These are phyloP conservation scores for Actias luna DNA, from an alignment of 2,888 invertebrate genomes.

Conservation along the genomic window DNA sequence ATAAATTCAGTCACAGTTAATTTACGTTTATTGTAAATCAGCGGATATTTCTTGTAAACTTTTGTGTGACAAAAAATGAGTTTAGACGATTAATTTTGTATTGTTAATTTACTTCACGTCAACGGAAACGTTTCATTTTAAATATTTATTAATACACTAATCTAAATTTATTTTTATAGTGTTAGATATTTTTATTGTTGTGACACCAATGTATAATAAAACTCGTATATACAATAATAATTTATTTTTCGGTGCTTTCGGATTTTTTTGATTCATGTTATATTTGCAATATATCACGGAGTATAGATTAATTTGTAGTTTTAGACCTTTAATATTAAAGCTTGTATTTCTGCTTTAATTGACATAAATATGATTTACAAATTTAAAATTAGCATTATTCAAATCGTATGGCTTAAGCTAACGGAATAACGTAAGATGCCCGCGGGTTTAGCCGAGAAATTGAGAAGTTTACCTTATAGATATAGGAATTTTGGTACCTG, in stretches of 20 bases:
- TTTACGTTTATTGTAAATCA: constrained; percentile 8
- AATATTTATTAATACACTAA: constrained; percentile 10
- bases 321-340: background rate
- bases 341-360: background rate
- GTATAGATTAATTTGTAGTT: background rate
- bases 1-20: constrained; percentile 10
- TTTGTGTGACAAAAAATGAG: constrained; percentile 4
- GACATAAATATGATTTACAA: background rate
- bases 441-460: too few relatives aligned
- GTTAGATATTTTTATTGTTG: constrained; percentile 1
- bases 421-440: too few relatives aligned
- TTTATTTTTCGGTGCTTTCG: background rate
- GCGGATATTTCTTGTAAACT: background rate
- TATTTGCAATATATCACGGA: background rate
- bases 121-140: background rate
- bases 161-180: constrained; percentile 5
- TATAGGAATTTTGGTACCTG: too few relatives aligned
- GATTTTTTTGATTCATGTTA: background rate
- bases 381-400: background rate
- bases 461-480: too few relatives aligned
- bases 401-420: too few relatives aligned
- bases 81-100: background rate
- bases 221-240: background rate
- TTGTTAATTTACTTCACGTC: constrained; percentile 1
- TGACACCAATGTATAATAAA: background rate